A percentile compares a stretch with the other conserved stretches of the same genome.
Evolutionary conservation across 2,113 vertebrate genomes (phyloP).

Genomic region (Ailuropoda melanoleuca): DNA sequence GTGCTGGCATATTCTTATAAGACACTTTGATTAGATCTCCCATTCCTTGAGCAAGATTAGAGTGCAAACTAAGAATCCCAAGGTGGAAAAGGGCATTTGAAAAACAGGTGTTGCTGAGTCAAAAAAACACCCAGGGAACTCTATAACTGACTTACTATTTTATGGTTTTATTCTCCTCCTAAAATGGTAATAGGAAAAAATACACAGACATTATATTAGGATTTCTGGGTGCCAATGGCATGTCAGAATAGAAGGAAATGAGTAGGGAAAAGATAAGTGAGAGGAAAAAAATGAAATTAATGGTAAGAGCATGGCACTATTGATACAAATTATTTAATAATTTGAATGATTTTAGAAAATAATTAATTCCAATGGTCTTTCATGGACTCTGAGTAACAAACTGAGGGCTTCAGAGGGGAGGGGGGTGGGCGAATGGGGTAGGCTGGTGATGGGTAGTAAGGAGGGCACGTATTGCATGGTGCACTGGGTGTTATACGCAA

Average conservation of each 20-base stretch:
- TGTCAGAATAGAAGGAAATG: background rate
- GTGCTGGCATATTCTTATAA: background rate
- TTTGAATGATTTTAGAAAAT: background rate
- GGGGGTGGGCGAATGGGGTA: no score
- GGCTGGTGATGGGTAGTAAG: no score
- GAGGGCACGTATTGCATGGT: no score
- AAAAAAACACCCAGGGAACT: background rate
- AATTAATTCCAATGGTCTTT: background rate
- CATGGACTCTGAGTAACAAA: no score
- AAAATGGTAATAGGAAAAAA: background rate
- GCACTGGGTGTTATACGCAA: no score
- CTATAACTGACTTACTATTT: background rate
- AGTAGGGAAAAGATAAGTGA: background rate
- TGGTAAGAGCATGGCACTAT: background rate
- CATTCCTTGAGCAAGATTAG: background rate
- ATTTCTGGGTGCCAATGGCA: background rate
- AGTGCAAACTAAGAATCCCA: background rate
- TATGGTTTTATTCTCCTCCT: background rate
- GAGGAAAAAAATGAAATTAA: background rate
- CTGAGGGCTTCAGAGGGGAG: no score
- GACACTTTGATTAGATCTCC: background rate
- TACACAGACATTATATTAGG: background rate
- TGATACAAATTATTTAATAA: background rate
- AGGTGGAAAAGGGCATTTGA: background rate
- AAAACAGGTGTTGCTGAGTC: background rate